Evolutionary conservation across 2,888 invertebrate species (phyloP), one percentile per base, ranked within the genome.

Genomic region (Germaria angustata): DNA sequence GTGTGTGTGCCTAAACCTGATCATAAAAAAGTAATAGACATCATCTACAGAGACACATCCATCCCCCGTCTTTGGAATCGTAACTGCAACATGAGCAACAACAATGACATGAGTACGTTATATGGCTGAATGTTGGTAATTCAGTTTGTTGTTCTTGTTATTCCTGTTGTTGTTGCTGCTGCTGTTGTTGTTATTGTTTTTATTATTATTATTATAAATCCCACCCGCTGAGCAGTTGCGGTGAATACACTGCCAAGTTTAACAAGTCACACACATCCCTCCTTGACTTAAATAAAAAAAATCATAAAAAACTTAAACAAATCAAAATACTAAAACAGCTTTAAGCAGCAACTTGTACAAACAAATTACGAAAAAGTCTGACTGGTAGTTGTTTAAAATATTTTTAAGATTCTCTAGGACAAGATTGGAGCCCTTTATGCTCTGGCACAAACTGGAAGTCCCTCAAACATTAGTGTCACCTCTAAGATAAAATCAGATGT

Each of bases 141-240:
- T 51, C 36, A 65, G 24, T 41, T 57, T 49, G 49, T 63, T 46
- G 46, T 41, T 73, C 85, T n/a, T n/a, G 84, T 85, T 86, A 84
- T 85, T 85, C 80, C 46, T 61, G 79, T 85, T 85, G 84, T 84
- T 86, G 85, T 55, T 69, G 41, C 55, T 41, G 22, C 51, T 86
- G 86, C 24, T 36, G 11, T 39, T 51, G 49, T n/a, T n/a, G n/a
- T n/a, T n/a, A n/a, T n/a, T n/a, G n/a, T n/a, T n/a, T n/a, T n/a
- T n/a, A n/a, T 79, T 72, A 49, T 86, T 86, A 80, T 84, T 87
- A 86, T 84, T 86, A 86, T 85, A 85, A 86, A 86, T 85, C 81
- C 86, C 86, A 86, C 86, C 86, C 86, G 86, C 86, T 86, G 86
- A 57, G 86, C 80, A 65, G 79, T 84, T 84, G 76, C 76, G 76